These are phyloP conservation scores for Crossaster papposus DNA, from an alignment of 53 echinoderm and acorn worm species.

Conservation along the genomic window DNA sequence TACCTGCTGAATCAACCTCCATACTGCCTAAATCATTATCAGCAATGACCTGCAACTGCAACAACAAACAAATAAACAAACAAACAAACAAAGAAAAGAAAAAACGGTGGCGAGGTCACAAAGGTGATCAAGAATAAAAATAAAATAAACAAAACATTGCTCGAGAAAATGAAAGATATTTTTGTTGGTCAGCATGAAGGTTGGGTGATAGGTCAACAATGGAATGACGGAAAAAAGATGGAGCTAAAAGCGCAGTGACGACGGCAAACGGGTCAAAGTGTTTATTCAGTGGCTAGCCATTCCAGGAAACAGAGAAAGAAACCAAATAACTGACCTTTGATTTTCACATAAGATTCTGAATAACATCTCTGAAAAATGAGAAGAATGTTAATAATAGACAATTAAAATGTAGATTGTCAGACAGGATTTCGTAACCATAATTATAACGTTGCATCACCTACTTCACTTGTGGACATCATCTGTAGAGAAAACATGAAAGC, in stretches of 20 bases:
- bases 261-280: conserved; percentile 27
- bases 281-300: conserved; percentile 40
- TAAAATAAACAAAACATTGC: conserved; percentile 39
- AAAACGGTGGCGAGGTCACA: conserved; percentile 46
- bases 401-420: background rate
- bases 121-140: conserved; percentile 27
- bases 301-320: conserved; percentile 34
- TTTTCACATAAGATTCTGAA: conserved; percentile 96
- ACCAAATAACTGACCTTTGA: conserved; percentile 88
- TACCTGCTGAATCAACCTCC: conserved; percentile 73
- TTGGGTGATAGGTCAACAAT: conserved; percentile 46
- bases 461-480: too few species aligned
- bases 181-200: conserved; percentile 44
- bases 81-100: too few species aligned
- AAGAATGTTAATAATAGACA: conserved; percentile 3
- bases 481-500: too few species aligned
- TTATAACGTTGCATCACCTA: too few species aligned
- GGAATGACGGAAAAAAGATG: conserved; percentile 52
- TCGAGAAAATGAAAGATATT: conserved; percentile 42
- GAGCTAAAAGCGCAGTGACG: conserved; percentile 53
- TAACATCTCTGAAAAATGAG: conserved; percentile 90
- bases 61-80: conserved; percentile 63
- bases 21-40: conserved; percentile 70
- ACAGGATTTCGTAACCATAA: too few species aligned
- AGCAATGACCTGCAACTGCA: conserved; percentile 73